A percentile compares a stretch with the other conserved stretches of the same genome.
These are phyloP conservation scores for Brachyptera putata DNA, from an alignment of 2,888 invertebrate species.

Conservation along the genomic window DNA sequence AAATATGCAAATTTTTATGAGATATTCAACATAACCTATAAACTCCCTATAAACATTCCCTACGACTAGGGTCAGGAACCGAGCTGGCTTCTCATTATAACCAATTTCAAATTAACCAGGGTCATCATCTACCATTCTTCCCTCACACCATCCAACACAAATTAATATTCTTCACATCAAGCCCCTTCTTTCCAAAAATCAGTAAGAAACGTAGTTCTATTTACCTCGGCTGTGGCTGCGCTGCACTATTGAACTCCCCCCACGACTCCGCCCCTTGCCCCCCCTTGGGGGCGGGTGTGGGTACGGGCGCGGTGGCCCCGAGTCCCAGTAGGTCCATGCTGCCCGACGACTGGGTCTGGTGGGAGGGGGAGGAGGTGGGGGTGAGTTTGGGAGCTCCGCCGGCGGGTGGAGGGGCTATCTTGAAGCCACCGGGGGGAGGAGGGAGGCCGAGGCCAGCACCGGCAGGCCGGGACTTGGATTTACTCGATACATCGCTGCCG, in stretches of 20 bases:
- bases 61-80: too few species aligned
- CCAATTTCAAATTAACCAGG: too few species aligned
- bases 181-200: too few species aligned
- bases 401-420: slow-evolving; percentile 68
- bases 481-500: slow-evolving; percentile 67
- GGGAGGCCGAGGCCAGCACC: slow-evolving; percentile 57
- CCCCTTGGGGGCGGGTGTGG: slow-evolving; percentile 43
- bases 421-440: slow-evolving; percentile 80
- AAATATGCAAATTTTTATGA: too few species aligned
- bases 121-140: too few species aligned
- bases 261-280: slow-evolving; percentile 57
- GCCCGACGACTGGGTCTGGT: slow-evolving; percentile 31
- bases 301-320: slow-evolving; percentile 59
- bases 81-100: too few species aligned
- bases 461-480: slow-evolving; percentile 59
- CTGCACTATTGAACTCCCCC: slow-evolving; percentile 75
- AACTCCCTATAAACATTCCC: too few species aligned
- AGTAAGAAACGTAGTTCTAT: too few species aligned
- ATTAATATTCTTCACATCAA: too few species aligned
- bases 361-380: slow-evolving; percentile 47
- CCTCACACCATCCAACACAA: too few species aligned
- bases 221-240: slow-evolving; percentile 30
- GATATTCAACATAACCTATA: too few species aligned
- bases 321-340: slow-evolving; percentile 42
- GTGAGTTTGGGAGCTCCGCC: slow-evolving; percentile 62